These are phyloP conservation scores for Sminthurinus signatus DNA, from an alignment of 1,140 invertebrate genomes.

Conservation along the genomic window DNA sequence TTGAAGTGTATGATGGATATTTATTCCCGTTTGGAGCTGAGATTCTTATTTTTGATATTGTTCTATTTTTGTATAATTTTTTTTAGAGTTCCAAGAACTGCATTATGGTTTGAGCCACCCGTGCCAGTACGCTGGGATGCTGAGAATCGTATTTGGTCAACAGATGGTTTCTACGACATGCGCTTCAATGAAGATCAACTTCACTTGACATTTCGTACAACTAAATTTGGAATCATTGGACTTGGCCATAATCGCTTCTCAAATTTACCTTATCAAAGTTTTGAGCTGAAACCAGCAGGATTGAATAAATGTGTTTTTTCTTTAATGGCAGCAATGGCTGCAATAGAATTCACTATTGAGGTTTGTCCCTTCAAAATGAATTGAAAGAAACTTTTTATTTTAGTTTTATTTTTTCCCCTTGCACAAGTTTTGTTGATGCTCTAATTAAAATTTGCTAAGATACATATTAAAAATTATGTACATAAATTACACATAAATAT, in stretches of 20 bases:
- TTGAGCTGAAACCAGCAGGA: conserved; percentile 68
- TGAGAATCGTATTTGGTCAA: conserved; percentile 58
- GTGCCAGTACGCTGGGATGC: conserved; percentile 68
- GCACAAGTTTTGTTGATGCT: too few species aligned
- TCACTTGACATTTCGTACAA: conserved; percentile 56
- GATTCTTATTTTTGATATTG: conserved; percentile 4
- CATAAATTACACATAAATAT: too few species aligned
- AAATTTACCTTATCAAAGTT: conserved; percentile 76
- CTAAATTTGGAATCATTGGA: conserved; percentile 65
- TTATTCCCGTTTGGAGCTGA: too few species aligned
- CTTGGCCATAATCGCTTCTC: conserved; percentile 59
- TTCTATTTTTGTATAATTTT: conserved; percentile 2
- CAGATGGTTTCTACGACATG: conserved; percentile 66
- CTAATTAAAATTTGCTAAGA: too few species aligned
- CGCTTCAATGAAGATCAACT: conserved; percentile 79
- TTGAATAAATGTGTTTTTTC: conserved; percentile 53
- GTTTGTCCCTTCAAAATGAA: conserved; percentile 42
- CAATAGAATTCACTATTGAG: conserved; percentile 59
- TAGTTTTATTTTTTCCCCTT: too few species aligned
- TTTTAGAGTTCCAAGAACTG: conserved; percentile 60
- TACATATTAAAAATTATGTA: too few species aligned
- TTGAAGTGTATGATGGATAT: too few species aligned
- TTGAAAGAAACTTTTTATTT: too few species aligned
- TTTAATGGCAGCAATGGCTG: conserved; percentile 61
- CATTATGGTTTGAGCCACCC: conserved; percentile 77